Conservation (phyloP, 2,113 vertebrate species). For the Ramphastos sulfuratus region DNA sequence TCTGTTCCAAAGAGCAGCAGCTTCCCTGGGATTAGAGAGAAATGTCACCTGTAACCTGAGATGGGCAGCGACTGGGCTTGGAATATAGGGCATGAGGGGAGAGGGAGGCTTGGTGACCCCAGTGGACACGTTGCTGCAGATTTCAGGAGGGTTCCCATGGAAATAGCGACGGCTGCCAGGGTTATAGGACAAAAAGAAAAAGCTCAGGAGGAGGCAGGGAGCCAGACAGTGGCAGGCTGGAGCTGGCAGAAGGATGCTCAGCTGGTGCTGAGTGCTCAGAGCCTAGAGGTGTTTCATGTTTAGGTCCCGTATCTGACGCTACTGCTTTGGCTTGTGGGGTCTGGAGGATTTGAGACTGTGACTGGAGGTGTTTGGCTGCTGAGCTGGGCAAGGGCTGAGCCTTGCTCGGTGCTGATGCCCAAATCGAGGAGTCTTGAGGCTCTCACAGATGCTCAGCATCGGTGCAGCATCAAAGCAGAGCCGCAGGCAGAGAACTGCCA, state of each 20-base stretch:
- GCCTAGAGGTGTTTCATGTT: not conserved
- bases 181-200: not conserved
- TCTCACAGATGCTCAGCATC: not conserved
- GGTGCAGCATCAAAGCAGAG: not conserved
- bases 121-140: accelerated
- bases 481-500: not conserved
- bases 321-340: accelerated
- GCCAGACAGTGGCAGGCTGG: not conserved
- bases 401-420: accelerated
- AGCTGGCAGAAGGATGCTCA: not conserved
- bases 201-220: not conserved
- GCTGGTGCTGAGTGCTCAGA: accelerated
- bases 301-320: not conserved
- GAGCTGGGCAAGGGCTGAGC: not conserved
- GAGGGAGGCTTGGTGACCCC: not conserved
- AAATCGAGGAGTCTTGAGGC: accelerated
- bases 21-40: conserved; percentile 17
- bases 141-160: conserved; percentile 24
- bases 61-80: not conserved
- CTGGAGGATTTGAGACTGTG: no score
- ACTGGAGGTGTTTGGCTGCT: accelerated
- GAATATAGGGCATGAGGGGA: not conserved
- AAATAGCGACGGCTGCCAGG: not conserved
- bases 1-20: not conserved
- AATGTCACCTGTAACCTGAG: conserved; percentile 58